Evolutionary conservation across 2,113 vertebrate species (phyloP).

Genomic region (Myanophis thanlyinensis): DNA sequence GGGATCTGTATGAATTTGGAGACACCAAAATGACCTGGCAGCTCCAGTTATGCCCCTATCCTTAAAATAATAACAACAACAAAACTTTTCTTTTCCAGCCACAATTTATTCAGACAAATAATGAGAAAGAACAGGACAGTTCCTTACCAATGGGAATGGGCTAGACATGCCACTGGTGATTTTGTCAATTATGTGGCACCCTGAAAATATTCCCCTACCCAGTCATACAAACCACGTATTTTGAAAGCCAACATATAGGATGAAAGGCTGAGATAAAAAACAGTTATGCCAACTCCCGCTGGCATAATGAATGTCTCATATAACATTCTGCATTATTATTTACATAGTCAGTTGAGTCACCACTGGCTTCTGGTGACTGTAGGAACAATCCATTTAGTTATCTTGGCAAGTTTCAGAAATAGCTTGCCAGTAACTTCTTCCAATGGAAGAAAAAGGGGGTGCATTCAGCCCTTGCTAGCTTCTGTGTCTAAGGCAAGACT

Average conservation of each 20-base stretch:
- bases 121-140: background rate
- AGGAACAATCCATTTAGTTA: background rate
- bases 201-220: background rate
- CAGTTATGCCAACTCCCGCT: background rate
- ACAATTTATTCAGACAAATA: background rate
- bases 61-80: too few species aligned
- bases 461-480: background rate
- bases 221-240: background rate
- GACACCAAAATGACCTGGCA: background rate
- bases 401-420: background rate
- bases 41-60: background rate
- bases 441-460: background rate
- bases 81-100: background rate
- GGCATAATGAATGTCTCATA: background rate
- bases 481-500: background rate
- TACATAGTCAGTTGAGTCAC: background rate
- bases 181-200: background rate
- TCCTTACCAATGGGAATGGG: background rate
- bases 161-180: background rate
- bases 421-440: background rate
- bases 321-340: background rate
- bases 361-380: background rate
- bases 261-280: background rate
- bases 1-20: background rate
- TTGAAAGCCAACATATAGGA: background rate